These are phyloP conservation scores for Excalfactoria chinensis DNA, from an alignment of 2,113 vertebrate genomes.

Conservation along the genomic window DNA sequence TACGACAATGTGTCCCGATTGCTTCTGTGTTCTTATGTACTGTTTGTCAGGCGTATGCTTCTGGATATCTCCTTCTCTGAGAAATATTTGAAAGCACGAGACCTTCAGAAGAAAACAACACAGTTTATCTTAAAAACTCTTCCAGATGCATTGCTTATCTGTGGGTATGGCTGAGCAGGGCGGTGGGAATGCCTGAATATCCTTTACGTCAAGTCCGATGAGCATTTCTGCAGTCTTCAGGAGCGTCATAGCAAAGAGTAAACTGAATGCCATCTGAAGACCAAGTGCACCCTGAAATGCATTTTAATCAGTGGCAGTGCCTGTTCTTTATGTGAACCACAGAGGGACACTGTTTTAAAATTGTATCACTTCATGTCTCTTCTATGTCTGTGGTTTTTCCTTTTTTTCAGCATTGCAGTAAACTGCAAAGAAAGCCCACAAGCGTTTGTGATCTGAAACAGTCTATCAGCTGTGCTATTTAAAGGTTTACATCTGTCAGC, in stretches of 20 bases:
- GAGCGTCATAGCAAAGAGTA: not conserved
- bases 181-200: not conserved
- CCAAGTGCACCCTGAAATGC: not conserved
- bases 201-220: not conserved
- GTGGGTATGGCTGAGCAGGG: not conserved
- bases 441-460: not conserved
- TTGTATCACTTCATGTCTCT: not conserved
- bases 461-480: not conserved
- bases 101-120: not conserved
- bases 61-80: not conserved
- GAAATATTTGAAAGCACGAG: not conserved
- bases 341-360: not conserved
- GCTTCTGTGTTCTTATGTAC: not conserved
- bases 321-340: not conserved
- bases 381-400: not conserved
- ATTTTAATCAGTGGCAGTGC: not conserved
- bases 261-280: not conserved
- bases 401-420: not conserved
- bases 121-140: not conserved
- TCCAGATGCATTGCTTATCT: not conserved
- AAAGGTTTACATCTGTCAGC: slow-evolving; percentile 7
- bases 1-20: not conserved
- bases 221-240: not conserved
- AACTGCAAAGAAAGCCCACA: not conserved
- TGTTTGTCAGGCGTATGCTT: slow-evolving; percentile 4